These are phyloP conservation scores for Cynaeus angustus DNA, from an alignment of 2,888 invertebrate genomes.

Conservation along the genomic window DNA sequence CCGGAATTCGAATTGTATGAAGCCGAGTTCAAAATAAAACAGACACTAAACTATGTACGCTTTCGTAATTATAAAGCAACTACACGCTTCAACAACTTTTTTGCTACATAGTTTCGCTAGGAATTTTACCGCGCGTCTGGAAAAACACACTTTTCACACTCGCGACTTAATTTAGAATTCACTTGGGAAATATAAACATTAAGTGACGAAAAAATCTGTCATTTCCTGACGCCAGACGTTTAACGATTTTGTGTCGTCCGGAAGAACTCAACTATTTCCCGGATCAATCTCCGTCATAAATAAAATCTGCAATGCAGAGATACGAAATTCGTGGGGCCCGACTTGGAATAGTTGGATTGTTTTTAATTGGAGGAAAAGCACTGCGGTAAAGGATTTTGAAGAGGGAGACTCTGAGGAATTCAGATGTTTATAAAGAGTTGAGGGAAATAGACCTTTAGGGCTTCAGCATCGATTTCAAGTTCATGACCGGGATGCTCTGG, in stretches of 20 bases:
- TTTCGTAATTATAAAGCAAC: too few relatives aligned
- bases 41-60: too few relatives aligned
- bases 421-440: slow-evolving; percentile 6
- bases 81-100: too few relatives aligned
- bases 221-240: slow-evolving; percentile 5
- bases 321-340: not conserved
- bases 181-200: not conserved
- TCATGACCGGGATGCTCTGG: not conserved
- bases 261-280: slow-evolving; percentile 21
- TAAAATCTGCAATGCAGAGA: slow-evolving; percentile 38
- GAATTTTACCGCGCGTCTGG: too few relatives aligned
- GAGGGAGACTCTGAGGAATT: slow-evolving; percentile 13
- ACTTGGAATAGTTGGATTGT: slow-evolving; percentile 2
- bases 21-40: too few relatives aligned
- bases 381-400: not conserved
- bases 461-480: slow-evolving; percentile 10
- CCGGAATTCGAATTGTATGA: too few relatives aligned
- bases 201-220: not conserved
- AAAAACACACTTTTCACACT: too few relatives aligned
- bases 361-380: slow-evolving; percentile 19
- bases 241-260: slow-evolving; percentile 5
- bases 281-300: slow-evolving; percentile 15
- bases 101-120: too few relatives aligned
- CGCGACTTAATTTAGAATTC: not conserved
- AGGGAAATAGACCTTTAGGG: slow-evolving; percentile 3